These are phyloP conservation scores for Morone chrysops DNA, from an alignment of 2,113 vertebrate species.

Conservation along the genomic window DNA sequence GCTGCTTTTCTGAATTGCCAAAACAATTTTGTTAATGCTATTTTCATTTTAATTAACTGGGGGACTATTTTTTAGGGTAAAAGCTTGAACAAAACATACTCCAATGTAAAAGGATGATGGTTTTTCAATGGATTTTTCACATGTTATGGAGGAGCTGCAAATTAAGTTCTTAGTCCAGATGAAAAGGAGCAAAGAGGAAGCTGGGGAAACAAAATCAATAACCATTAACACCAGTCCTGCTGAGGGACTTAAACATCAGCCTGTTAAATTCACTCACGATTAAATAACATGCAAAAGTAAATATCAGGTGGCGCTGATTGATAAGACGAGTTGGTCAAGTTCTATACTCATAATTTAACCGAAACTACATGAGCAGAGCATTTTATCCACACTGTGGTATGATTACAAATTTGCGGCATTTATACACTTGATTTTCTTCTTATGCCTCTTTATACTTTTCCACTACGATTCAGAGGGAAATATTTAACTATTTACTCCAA, in stretches of 20 bases:
- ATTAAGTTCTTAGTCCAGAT: slow-evolving; percentile 24
- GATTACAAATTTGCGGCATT: too few relatives aligned
- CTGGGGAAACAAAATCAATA: slow-evolving; percentile 53
- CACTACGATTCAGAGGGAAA: too few relatives aligned
- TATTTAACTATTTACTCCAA: too few relatives aligned
- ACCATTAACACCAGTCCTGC: slow-evolving; percentile 39
- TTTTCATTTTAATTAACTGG: not conserved
- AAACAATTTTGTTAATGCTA: too few relatives aligned
- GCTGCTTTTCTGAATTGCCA: not conserved
- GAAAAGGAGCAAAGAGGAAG: slow-evolving; percentile 33
- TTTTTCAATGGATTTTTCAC: slow-evolving; percentile 4
- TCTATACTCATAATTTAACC: not conserved
- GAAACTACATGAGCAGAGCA: not conserved
- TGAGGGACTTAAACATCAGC: slow-evolving; percentile 2
- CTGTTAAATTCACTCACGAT: slow-evolving; percentile 41
- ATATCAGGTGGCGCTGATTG: slow-evolving; percentile 52
- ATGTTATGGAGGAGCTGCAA: slow-evolving; percentile 9
- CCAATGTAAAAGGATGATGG: not conserved
- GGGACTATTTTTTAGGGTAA: slow-evolving; percentile 7
- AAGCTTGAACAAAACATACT: not conserved
- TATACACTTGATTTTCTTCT: too few relatives aligned
- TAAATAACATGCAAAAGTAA: slow-evolving; percentile 47
- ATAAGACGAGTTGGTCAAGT: not conserved
- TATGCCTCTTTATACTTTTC: too few relatives aligned
- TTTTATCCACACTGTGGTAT: not conserved